Conservation (phyloP, 2,113 vertebrate species). For the Holacanthus passer region DNA sequence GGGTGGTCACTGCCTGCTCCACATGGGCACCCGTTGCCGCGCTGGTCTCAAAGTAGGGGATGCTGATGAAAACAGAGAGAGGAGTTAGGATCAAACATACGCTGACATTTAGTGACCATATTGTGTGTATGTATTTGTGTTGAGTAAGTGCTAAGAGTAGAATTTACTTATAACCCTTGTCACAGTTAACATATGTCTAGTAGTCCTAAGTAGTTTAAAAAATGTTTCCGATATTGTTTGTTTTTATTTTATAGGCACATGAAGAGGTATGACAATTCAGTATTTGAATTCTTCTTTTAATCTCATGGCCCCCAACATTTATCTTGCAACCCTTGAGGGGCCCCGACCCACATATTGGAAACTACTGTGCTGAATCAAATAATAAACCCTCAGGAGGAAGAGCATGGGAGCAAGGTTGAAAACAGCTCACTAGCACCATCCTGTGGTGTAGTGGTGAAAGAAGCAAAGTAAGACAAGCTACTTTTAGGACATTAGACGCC, state of each 20-base stretch:
- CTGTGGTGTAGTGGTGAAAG: conserved; percentile 31
- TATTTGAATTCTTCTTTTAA: not conserved
- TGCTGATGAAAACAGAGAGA: conserved; percentile 74
- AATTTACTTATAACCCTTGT: not conserved
- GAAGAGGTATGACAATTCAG: no score
- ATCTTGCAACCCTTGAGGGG: not conserved
- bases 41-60: conserved; percentile 96
- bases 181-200: not conserved
- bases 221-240: no score
- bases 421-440: conserved; percentile 31
- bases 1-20: conserved; percentile 88
- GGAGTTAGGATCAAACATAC: not conserved
- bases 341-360: not conserved
- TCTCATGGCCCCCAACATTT: not conserved
- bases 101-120: not conserved
- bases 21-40: conserved; percentile 90
- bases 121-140: not conserved
- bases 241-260: not conserved
- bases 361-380: not conserved
- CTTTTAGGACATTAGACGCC: not conserved
- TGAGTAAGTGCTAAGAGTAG: not conserved
- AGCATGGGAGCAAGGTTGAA: not conserved
- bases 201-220: not conserved
- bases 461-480: no score
- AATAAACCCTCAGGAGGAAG: not conserved